Evolutionary conservation across 1,140 invertebrate genomes (phyloP), one percentile per base, ranked within the genome.

Genomic region (Trichonephila clavipes): DNA sequence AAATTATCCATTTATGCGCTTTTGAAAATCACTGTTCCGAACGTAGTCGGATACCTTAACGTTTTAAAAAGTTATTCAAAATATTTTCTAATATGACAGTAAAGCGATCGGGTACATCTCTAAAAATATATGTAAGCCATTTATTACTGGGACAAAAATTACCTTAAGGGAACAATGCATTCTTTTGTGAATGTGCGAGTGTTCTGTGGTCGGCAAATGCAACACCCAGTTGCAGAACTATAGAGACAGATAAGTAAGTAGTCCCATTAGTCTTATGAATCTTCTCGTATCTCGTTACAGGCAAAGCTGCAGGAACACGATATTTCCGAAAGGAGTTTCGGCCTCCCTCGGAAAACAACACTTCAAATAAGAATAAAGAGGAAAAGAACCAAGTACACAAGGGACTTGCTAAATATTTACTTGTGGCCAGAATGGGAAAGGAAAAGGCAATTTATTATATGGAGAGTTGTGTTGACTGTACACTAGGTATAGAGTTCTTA

Each of bases 261-360:
- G 72, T 77, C 72, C 72, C 72, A 77, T 77, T 77, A 77, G 72
- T 77, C 72, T 77, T 77, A 77, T 77, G 72, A 77, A 77, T 77
- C 72, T 77, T 28, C 72, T 77, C 72, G 72, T 77, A 77, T 77
- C 72, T 77, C 72, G 72, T 77, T 77, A 77, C 72, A 77, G 72
- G 28, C 72, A 28, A 28, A 40, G 34, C 72, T 77, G 72, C 72
- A 77, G 72, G 72, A 77, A 77, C 72, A 77, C 72, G 72, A 77
- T 77, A 77, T 77, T 77, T 77, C 72, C 72, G 34, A 77, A 64
- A 77, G 72, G 72, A 77, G 72, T 77, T 72, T 77, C 72, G 72
- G 34, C 28, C 72, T 40, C 28, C 72, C 72, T 77, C 72, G 72
- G 69, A 77, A 77, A 77, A 77, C 72, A 77, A 77, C 72, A 77